These are phyloP conservation scores for Chiloscyllium punctatum DNA, from an alignment of 2,797 vertebrate species.

Conservation along the genomic window DNA sequence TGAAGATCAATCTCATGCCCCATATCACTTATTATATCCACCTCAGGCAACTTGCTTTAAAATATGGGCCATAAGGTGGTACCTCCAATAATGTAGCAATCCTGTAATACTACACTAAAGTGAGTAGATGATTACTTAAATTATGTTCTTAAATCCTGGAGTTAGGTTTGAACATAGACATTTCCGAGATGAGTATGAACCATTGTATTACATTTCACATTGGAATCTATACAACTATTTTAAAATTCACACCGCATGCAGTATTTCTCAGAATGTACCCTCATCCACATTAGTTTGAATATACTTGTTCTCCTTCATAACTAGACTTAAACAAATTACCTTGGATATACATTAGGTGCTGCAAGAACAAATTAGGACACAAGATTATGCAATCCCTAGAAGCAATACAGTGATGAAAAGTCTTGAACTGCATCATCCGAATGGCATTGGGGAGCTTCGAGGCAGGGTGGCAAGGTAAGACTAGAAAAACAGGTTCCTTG, in stretches of 20 bases:
- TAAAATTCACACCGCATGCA: not conserved
- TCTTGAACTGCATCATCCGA: constrained; percentile 63
- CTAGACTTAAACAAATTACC: not conserved
- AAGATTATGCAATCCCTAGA: constrained; percentile 63
- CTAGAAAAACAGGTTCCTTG: not conserved
- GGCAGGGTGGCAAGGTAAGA: constrained; percentile 62
- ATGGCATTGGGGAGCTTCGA: constrained; percentile 62
- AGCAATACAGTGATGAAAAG: constrained; percentile 66
- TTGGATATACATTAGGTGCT: constrained; percentile 52
- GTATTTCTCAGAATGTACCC: not conserved
- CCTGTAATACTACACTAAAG: not conserved
- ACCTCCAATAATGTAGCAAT: not conserved
- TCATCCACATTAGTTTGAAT: not conserved
- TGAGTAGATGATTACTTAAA: not conserved
- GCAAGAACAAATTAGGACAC: constrained; percentile 64
- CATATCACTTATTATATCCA: not conserved
- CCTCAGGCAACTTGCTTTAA: not conserved
- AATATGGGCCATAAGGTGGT: not conserved
- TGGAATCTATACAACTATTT: not conserved
- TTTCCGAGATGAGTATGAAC: not conserved
- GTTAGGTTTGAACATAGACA: not conserved
- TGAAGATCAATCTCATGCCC: not conserved
- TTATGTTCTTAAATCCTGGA: not conserved
- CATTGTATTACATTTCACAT: not conserved
- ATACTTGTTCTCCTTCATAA: not conserved